Evolutionary conservation across 1,140 invertebrate species (phyloP).

Genomic region (Drosophila auraria): DNA sequence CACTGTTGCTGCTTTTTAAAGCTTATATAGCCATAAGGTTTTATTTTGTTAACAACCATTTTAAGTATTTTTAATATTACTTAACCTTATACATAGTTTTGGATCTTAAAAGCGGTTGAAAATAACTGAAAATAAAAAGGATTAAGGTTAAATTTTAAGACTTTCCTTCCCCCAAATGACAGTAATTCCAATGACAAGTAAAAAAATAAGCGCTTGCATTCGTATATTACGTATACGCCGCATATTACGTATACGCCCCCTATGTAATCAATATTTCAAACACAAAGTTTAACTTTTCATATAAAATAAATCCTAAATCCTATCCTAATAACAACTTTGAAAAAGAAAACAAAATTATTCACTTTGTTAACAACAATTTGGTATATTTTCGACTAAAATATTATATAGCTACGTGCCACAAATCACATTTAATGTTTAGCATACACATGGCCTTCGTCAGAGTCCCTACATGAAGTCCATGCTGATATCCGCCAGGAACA

Average conservation of each 20-base stretch:
- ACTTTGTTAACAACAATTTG: constrained; percentile 16
- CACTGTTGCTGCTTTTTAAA: constrained; percentile 21
- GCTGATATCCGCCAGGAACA: neutral
- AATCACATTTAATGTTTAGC: constrained; percentile 4
- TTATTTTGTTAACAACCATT: constrained; percentile 12
- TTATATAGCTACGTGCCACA: constrained; percentile 3
- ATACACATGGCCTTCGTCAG: neutral
- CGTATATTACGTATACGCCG: no score
- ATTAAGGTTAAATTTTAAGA: no score
- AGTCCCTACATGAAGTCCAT: neutral
- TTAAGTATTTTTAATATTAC: neutral
- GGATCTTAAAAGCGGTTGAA: neutral
- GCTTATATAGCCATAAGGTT: constrained; percentile 2
- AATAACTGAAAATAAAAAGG: neutral
- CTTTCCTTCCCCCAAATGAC: no score
- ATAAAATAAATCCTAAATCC: no score
- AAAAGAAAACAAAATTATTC: neutral
- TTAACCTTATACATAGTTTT: neutral
- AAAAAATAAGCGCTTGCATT: no score
- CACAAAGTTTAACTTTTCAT: neutral
- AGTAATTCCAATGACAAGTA: no score
- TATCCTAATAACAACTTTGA: no score
- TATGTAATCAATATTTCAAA: neutral
- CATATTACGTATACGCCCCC: no score
- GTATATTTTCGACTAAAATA: constrained; percentile 14